phyloP scores from a whole-genome alignment of 37 sponge, comb jelly and placozoan genomes.

The Chondrilla cf. caribensis region DNA sequence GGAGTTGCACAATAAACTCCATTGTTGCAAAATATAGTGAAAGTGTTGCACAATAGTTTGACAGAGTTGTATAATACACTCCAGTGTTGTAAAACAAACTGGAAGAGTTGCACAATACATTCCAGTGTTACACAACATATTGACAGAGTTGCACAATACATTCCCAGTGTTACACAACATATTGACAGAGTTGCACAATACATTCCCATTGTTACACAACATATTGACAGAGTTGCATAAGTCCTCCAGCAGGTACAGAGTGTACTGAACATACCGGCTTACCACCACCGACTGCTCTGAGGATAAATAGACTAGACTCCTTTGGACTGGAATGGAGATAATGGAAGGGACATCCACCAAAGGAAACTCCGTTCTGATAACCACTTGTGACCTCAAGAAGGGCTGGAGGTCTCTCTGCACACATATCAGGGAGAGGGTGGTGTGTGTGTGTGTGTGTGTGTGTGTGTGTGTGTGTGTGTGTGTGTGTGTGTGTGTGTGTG shows the following conservation, averaged over 20 bases:
- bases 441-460: no score
- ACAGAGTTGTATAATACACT: no score
- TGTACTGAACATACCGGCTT: no score
- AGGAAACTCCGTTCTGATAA: constrained; percentile 31
- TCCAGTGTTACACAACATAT: not conserved
- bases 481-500: no score
- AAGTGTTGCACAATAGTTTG: no score
- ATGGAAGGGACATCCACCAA: constrained; percentile 66
- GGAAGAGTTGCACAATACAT: no score
- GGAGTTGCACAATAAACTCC: not conserved
- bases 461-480: no score
- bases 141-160: not conserved
- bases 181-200: not conserved
- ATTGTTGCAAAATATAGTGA: no score
- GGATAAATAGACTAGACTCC: constrained; percentile 17
- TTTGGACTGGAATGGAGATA: constrained; percentile 35
- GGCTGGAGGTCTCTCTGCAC: constrained; percentile 54
- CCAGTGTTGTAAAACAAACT: no score
- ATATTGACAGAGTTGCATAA: not conserved
- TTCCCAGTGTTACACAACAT: not conserved
- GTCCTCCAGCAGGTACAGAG: no score
- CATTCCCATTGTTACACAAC: not conserved
- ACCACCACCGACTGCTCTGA: no score
- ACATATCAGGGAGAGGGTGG: not conserved
- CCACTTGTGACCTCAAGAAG: constrained; percentile 42